phyloP scores from a whole-genome alignment of 2,888 invertebrate genomes.

The Amphipyra berbera region DNA sequence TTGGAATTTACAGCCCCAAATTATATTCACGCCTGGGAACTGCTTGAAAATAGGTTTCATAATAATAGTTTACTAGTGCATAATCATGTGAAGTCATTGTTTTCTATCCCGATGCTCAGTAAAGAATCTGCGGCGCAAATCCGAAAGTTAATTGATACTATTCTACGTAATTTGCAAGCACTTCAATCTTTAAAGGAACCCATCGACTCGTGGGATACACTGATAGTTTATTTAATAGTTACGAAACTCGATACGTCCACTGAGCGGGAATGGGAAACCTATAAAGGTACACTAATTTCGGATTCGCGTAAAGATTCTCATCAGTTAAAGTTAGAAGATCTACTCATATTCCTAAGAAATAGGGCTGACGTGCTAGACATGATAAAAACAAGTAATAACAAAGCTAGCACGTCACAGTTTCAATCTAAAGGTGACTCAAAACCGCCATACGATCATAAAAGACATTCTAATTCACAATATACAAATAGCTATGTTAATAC shows the following conservation, averaged over 20 bases:
- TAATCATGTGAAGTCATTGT: constrained; percentile 14
- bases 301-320: no score
- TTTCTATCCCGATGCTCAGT: no score
- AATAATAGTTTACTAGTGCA: constrained; percentile 12
- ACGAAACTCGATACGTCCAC: constrained; percentile 1
- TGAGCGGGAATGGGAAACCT: constrained; percentile 9
- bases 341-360: no score
- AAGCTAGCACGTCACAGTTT: not conserved
- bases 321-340: no score
- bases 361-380: constrained; percentile 6
- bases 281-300: not conserved
- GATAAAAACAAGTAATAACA: not conserved
- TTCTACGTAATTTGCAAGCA: constrained; percentile 30
- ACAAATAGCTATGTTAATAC: no score
- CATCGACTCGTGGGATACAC: constrained; percentile 35
- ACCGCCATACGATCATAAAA: not conserved
- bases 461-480: not conserved
- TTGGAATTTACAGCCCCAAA: no score
- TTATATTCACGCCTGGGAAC: no score
- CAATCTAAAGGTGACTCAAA: not conserved
- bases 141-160: constrained; percentile 20
- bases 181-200: constrained; percentile 25
- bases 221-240: constrained; percentile 17
- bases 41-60: constrained; percentile 14
- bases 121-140: constrained; percentile 11